Evolutionary conservation across 2,113 vertebrate genomes (phyloP).

Genomic region (Ursus arctos): DNA sequence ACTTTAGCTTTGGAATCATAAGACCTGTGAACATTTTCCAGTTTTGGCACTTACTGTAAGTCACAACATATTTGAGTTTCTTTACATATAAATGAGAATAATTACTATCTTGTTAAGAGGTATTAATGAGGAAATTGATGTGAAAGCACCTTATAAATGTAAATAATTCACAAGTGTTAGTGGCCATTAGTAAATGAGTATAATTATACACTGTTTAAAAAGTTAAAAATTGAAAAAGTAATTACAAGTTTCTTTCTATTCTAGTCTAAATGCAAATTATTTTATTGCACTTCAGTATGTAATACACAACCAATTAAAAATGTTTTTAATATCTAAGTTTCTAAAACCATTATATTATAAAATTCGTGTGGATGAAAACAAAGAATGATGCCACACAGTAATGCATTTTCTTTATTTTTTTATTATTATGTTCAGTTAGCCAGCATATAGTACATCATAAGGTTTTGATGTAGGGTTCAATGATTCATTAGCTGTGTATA

Average conservation of each 20-base stretch:
- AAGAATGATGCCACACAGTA: not conserved
- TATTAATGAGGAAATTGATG: not conserved
- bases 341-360: not conserved
- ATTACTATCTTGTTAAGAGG: not conserved
- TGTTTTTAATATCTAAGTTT: not conserved
- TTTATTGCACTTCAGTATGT: not conserved
- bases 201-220: conserved; percentile 1
- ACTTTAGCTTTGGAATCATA: not conserved
- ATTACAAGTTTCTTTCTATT: not conserved
- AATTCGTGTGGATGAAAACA: not conserved
- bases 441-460: too few relatives aligned
- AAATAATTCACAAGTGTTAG: not conserved
- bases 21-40: not conserved
- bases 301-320: not conserved
- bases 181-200: not conserved
- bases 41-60: not conserved
- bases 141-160: not conserved
- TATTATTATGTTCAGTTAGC: not conserved
- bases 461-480: too few relatives aligned
- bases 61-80: not conserved
- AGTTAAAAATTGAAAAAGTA: not conserved
- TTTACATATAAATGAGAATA: not conserved
- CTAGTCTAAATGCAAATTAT: not conserved
- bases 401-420: conserved; percentile 47
- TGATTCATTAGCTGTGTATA: too few relatives aligned